Evolutionary conservation across 2,797 vertebrate genomes (phyloP).

Genomic region (Sarcoramphus papa): DNA sequence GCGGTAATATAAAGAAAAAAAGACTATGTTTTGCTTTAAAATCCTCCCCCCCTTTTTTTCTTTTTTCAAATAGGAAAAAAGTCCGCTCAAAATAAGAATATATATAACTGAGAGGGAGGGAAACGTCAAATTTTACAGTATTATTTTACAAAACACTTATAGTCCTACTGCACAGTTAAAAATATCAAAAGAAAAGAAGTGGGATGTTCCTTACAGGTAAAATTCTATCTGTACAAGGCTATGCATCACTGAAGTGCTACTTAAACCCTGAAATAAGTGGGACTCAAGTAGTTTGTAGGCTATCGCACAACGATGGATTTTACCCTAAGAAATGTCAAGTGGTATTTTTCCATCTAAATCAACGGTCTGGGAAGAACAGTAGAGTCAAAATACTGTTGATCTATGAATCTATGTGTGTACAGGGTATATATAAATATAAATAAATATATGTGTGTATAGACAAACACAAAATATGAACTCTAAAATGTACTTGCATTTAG

Average conservation of each 20-base stretch:
- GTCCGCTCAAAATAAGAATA: neutral
- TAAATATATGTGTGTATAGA: neutral
- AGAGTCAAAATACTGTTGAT: neutral
- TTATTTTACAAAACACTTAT: neutral
- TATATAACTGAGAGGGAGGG: neutral
- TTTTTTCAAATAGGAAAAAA: neutral
- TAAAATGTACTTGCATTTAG: neutral
- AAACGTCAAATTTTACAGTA: neutral
- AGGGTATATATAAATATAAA: neutral
- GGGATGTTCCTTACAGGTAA: neutral
- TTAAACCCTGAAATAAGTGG: conserved; percentile 35
- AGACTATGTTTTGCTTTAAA: neutral
- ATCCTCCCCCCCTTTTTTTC: rapidly evolving
- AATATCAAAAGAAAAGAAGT: neutral
- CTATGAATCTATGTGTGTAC: neutral
- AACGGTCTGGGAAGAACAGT: neutral
- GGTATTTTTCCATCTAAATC: neutral
- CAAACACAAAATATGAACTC: neutral
- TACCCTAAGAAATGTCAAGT: neutral
- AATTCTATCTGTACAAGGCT: neutral
- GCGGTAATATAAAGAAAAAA: neutral
- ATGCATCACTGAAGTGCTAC: neutral
- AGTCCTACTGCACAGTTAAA: neutral
- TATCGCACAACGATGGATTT: neutral
- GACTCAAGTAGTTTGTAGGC: neutral